Base-by-base conservation (phyloP, 1,140 invertebrate genomes). In the Zaprionus nigranus region DNA sequence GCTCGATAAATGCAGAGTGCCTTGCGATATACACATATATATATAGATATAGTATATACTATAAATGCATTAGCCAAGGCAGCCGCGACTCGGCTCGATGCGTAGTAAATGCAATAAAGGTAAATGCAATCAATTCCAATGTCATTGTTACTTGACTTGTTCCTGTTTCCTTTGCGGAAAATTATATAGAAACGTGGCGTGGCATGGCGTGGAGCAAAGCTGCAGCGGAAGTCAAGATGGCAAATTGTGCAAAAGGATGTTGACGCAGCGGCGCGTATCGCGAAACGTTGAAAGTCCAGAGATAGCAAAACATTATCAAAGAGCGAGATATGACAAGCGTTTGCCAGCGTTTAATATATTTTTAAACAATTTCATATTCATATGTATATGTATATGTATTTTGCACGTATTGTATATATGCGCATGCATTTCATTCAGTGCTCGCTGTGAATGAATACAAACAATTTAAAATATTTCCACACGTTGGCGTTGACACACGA, bases 71-170 rank as follows among this genome's bases (percentile, higher is more conserved):
- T 63, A 24, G 24, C 38, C 59, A 43, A 61, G 57, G 49, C 49
- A 60, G 34, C 13, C 56, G 38, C 20, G 49, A 36, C 26, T 40
- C 51, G 26, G 57, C 43, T 57, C 74, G 60, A 65, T 69, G 78
- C 74, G 56, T 12, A 20, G 49, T 28, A 51, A 81, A 81, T 82
- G 81, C 85, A 87, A 86, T 87, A 78, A 85, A 79, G 81, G 75
- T 88, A 85, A 90, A 90, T 88, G 85, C 84, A 88, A 90, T 88
- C 85, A 90, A 88, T 88, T 88, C 68, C 78, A 90, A 84, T 84
- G 81, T 58, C 62, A 75, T 5, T 68, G 64, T 77, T 54, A 36
- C 62, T 62, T 66, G 49, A 22, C 36, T 24, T 59, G 22, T 43
- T 38, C 54, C 24, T 66, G 65, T 71, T 73, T 40, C 56, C 65